Base-by-base conservation (phyloP, 2,113 vertebrate genomes). In the Pterocles gutturalis region DNA sequence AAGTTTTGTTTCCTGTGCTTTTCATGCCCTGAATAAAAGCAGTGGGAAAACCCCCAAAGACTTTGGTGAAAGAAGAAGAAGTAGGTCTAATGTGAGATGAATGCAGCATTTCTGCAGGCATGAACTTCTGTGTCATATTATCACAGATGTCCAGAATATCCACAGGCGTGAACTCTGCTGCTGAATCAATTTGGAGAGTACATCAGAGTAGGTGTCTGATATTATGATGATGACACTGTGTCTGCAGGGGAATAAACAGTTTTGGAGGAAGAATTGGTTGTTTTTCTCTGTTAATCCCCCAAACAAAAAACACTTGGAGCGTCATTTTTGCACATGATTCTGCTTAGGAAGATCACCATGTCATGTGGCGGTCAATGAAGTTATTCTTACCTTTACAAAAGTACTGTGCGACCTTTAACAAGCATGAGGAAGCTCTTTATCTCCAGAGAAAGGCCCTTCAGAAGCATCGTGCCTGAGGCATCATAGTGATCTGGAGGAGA, bases 301-400 rank as follows among this genome's bases (percentile, higher is more conserved):
- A 34, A 43, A 83, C 4, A n/a, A 93, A 53, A 58, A 36, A 2
- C 7, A 51, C 12, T 64, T 72, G 29, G 28, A 80, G 38, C 33
- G 13, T 65, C 67, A 12, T 55, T 83, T 93, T 91, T 90, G 58
- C 76, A 45, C 31, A 22, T 89, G 92, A 88, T 94, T 83, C 75
- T 93, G 4, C 75, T 83, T 61, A 80, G 60, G 51, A 83, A 62
- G 88, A 73, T 66, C 58, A 54, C 43, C 11, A 28, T 0, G 5
- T 89, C 87, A 89, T 67, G 46, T 91, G 83, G 48, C 3, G 14
- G 78, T 94, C 93, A 94, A 76, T 92, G 48, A 83, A 82, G 38
- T 87, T 87, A 76, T 92, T 89, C 90, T 82, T 94, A 93, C 80
- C 57, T 93, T 89, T 93, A 81, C 51, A 94, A 28, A 90, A 93